Conservation (phyloP, 2,113 vertebrate genomes). For the Sorex araneus region DNA sequence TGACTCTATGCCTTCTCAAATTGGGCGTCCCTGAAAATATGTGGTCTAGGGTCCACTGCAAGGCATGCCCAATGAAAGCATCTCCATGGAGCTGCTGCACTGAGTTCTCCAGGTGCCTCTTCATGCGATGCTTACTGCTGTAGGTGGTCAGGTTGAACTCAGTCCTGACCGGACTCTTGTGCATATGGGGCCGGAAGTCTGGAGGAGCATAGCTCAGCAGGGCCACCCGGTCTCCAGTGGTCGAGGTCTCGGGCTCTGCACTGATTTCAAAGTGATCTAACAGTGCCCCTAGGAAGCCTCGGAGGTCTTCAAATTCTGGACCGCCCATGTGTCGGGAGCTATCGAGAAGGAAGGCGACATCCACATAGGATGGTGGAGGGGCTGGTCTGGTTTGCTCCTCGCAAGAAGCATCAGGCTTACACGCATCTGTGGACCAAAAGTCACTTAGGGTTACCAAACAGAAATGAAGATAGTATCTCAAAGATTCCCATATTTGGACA, state of each 20-base stretch:
- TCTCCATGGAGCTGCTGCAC: constrained; percentile 75
- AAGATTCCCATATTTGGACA: background rate
- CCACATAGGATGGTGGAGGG: constrained; percentile 54
- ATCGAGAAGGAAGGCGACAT: constrained; percentile 86
- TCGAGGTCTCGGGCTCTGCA: constrained; percentile 66
- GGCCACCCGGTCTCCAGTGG: constrained; percentile 84
- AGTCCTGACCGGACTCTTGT: constrained; percentile 65
- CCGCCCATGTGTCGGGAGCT: constrained; percentile 77
- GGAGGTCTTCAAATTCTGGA: constrained; percentile 81
- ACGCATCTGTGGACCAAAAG: constrained; percentile 83
- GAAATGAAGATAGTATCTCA: background rate
- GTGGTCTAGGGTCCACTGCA: constrained; percentile 84
- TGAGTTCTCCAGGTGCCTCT: constrained; percentile 76
- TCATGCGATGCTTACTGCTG: constrained; percentile 75
- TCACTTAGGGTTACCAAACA: background rate
- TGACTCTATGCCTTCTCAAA: constrained; percentile 81
- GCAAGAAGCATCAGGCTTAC: constrained; percentile 81
- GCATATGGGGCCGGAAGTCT: constrained; percentile 48
- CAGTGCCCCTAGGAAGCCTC: constrained; percentile 79
- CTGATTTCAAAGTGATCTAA: constrained; percentile 84
- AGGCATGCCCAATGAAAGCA: constrained; percentile 76
- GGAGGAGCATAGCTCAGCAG: constrained; percentile 82
- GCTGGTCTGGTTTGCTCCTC: background rate
- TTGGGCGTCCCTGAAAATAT: constrained; percentile 80
- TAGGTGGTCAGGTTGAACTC: constrained; percentile 87